Conservation (phyloP, 2,888 invertebrate species). For the Tineola bisselliella region DNA sequence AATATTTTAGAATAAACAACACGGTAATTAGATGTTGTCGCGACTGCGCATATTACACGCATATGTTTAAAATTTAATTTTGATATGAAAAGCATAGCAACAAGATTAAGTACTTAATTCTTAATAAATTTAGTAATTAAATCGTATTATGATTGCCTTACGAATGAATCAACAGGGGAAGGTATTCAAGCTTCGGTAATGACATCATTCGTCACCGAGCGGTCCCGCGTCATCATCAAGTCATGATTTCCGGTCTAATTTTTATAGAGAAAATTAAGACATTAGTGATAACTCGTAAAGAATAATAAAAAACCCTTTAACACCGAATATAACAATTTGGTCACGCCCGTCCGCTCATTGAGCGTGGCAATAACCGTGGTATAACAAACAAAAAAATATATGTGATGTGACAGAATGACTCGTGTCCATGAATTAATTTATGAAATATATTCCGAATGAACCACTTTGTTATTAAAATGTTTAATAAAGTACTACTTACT, state of each 20-base stretch:
- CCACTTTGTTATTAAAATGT: too few relatives aligned
- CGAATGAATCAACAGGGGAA: constrained; percentile 24
- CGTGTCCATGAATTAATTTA: too few relatives aligned
- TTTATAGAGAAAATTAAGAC: constrained; percentile 56
- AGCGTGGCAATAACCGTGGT: too few relatives aligned
- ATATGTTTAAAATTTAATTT: too few relatives aligned
- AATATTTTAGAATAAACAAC: too few relatives aligned
- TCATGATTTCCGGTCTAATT: constrained; percentile 39
- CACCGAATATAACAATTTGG: constrained; percentile 43
- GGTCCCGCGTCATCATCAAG: constrained; percentile 33
- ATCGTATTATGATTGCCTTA: background rate
- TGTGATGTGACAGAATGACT: too few relatives aligned
- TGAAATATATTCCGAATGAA: too few relatives aligned
- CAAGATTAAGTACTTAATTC: background rate
- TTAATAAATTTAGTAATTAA: background rate
- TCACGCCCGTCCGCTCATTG: constrained; percentile 40
- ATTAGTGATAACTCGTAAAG: constrained; percentile 18
- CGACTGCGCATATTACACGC: too few relatives aligned
- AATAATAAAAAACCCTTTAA: constrained; percentile 34
- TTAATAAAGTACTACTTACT: too few relatives aligned
- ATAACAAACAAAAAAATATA: too few relatives aligned
- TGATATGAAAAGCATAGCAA: too few relatives aligned
- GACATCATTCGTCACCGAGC: constrained; percentile 32
- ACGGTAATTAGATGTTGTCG: too few relatives aligned
- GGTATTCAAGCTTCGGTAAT: constrained; percentile 25